These are phyloP conservation scores for Zygaena filipendulae DNA, from an alignment of 2,888 invertebrate genomes.

Conservation along the genomic window DNA sequence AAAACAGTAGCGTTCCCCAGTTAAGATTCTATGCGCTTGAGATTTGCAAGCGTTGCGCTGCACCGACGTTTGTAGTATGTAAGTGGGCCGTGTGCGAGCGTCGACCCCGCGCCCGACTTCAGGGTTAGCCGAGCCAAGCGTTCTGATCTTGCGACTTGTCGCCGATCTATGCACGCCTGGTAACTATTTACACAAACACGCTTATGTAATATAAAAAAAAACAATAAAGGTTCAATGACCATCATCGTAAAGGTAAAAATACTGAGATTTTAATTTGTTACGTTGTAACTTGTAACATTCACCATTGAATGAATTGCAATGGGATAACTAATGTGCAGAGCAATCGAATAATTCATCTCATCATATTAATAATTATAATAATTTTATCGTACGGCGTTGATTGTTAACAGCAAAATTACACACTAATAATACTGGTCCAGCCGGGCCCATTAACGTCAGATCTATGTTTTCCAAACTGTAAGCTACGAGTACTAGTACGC, in stretches of 20 bases:
- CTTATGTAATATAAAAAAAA: slow-evolving; percentile 17
- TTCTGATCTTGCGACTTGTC: slow-evolving; percentile 23
- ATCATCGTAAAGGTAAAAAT: slow-evolving; percentile 2
- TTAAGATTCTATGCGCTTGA: slow-evolving; percentile 30
- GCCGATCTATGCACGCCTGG: slow-evolving; percentile 19
- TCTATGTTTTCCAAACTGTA: slow-evolving; percentile 43
- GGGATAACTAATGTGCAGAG: no score
- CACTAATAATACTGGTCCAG: no score
- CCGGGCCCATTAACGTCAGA: no score
- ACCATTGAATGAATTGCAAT: no score
- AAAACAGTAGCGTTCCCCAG: no score
- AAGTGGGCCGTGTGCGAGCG: slow-evolving; percentile 57
- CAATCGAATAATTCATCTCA: no score
- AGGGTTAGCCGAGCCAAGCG: slow-evolving; percentile 40
- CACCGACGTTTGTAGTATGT: slow-evolving; percentile 43
- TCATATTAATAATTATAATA: no score
- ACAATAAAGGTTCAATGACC: slow-evolving; percentile 2
- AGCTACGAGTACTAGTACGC: slow-evolving; percentile 35
- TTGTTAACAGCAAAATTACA: no score
- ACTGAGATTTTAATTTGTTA: no score
- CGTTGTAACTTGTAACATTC: no score
- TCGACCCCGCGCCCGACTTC: slow-evolving; percentile 60
- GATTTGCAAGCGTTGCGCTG: slow-evolving; percentile 51
- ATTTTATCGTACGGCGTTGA: no score
- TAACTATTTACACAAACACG: slow-evolving; percentile 10